Base-by-base conservation (phyloP, 2,888 invertebrate genomes). In the Priocnemis perturbator region DNA sequence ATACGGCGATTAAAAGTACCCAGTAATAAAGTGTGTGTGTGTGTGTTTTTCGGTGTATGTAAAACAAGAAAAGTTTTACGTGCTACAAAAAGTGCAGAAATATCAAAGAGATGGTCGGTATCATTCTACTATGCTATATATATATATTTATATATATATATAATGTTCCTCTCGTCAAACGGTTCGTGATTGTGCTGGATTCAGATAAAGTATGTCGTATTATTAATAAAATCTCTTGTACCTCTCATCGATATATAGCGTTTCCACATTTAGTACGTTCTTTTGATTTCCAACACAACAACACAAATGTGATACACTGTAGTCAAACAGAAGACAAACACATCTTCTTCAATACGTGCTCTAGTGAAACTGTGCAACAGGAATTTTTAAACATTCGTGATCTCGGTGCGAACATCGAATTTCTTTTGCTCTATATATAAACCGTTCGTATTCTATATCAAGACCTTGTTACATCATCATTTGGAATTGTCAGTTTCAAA, bases 281-380 rank as follows among this genome's bases (percentile, higher is more conserved):
- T 63, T 74, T 76, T 74, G 69, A 72, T 79, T 73, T 79, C 64
- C 66, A 74, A 71, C 73, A 69, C 61, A 72, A 69, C 55, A 71
- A 70, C 60, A 66, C 71, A 74, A 78, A 73, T 70, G 61, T 70
- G 69, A 77, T 81, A 83, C 77, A 81, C 76, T 71, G 67, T 69
- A 74, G 77, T 82, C 79, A 79, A 81, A 79, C 73, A 74, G 77
- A 77, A 79, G 74, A 70, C 75, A 79, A 82, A 81, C 71, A 76
- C 74, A 78, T 79, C 74, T 75, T 81, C 73, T 71, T 79, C 74
- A 81, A 83, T 73, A 78, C 48, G 81, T 78, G 77, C 78, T 77
- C 73, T 75, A 67, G 77, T 76, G 76, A 73, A 76, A 77, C 79
- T 83, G 83, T 76, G 79, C 81, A 83, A 82, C 74, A 82, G 82